A percentile compares a stretch with the other conserved stretches of the same genome.
phyloP scores from a whole-genome alignment of 2,888 invertebrate genomes.

The Sphecodes monilicornis region DNA sequence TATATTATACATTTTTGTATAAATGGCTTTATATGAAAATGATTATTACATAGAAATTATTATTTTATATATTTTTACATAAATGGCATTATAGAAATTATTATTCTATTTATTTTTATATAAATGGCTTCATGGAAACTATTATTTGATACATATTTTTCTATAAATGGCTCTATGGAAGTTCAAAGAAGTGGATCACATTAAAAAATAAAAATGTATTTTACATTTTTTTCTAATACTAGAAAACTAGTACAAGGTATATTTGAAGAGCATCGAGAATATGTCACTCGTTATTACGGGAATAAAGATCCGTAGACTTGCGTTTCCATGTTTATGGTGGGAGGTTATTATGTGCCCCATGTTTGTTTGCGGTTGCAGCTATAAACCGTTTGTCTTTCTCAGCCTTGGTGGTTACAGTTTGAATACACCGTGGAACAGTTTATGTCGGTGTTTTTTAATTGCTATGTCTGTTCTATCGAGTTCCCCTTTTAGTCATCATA shows the following conservation, averaged over 20 bases:
- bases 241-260: not conserved
- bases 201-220: not conserved
- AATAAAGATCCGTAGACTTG: not conserved
- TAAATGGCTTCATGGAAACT: too few relatives aligned
- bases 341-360: not conserved
- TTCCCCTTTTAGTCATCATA: not conserved
- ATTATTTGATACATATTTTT: not conserved
- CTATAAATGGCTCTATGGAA: not conserved
- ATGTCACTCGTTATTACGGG: not conserved
- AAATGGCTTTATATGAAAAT: not conserved
- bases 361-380: slow-evolving; percentile 1
- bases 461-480: not conserved
- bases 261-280: not conserved
- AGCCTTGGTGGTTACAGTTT: not conserved
- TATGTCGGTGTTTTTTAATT: not conserved
- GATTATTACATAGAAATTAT: too few relatives aligned
- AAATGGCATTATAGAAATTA: not conserved
- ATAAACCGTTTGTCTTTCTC: slow-evolving; percentile 4
- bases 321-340: not conserved
- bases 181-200: not conserved
- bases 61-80: too few relatives aligned
- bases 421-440: not conserved
- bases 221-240: not conserved
- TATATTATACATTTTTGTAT: not conserved
- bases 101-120: too few relatives aligned